Percentiles rank a stretch among this genome's conserved stretches.
phyloP scores from a whole-genome alignment of 2,888 invertebrate species.

The Amphipyra tragopoginis region DNA sequence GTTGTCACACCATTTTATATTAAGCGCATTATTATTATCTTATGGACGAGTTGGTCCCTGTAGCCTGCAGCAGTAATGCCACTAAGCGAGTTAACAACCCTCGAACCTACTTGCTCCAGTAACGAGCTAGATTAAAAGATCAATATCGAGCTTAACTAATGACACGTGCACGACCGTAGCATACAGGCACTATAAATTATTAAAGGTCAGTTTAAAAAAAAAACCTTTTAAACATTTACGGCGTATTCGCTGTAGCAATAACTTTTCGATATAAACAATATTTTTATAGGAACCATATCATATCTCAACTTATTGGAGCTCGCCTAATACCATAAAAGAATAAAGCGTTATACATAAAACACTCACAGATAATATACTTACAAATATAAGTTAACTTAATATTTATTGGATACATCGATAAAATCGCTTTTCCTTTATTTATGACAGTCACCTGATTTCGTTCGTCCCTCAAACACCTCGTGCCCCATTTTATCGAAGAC shows the following conservation, averaged over 20 bases:
- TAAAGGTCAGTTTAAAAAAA: no score
- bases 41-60: neutral
- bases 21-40: no score
- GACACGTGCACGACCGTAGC: constrained; percentile 23
- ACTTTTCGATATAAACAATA: neutral
- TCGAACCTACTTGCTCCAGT: constrained; percentile 19
- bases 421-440: constrained; percentile 51
- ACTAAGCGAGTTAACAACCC: constrained; percentile 15
- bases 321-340: constrained; percentile 11
- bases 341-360: constrained; percentile 39
- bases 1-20: no score
- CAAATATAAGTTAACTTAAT: constrained; percentile 46
- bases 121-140: constrained; percentile 48
- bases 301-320: constrained; percentile 8
- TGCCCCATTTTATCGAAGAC: constrained; percentile 32
- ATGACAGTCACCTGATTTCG: constrained; percentile 52
- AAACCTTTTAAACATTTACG: no score
- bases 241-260: neutral
- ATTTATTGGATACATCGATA: constrained; percentile 59
- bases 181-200: neutral
- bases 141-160: constrained; percentile 34
- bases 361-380: constrained; percentile 28
- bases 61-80: constrained; percentile 4
- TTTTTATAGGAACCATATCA: neutral
- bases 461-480: constrained; percentile 49